Percentiles rank a stretch among this genome's conserved stretches.
These are phyloP conservation scores for Catagonus wagneri DNA, from an alignment of 2,113 vertebrate species.

Conservation along the genomic window DNA sequence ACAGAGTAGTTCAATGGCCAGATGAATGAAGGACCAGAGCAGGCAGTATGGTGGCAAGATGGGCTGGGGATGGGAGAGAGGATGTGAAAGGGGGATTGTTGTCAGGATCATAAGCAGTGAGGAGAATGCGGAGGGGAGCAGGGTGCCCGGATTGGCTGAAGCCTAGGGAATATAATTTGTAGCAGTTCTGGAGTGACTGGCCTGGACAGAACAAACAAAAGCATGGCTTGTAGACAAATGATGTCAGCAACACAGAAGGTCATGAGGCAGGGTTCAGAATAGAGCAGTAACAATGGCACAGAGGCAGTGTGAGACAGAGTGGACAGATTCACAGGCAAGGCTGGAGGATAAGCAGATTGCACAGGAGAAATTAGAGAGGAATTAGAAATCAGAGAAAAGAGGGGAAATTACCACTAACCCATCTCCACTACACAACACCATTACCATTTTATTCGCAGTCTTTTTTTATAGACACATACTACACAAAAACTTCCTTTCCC, in stretches of 20 bases:
- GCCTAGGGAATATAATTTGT: neutral
- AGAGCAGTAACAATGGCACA: neutral
- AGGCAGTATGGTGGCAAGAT: neutral
- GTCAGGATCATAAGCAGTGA: neutral
- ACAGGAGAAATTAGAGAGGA: neutral
- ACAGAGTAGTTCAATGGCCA: conserved; percentile 13
- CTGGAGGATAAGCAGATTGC: neutral
- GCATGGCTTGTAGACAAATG: neutral
- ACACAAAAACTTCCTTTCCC: neutral
- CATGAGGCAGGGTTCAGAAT: neutral
- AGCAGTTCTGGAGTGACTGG: neutral
- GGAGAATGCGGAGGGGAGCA: accelerated
- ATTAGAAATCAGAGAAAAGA: neutral
- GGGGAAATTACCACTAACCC: neutral
- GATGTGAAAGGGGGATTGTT: too few relatives aligned
- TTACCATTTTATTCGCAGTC: neutral
- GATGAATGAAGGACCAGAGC: neutral
- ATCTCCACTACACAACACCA: neutral
- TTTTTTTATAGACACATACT: neutral
- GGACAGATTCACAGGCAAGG: neutral
- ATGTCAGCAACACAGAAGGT: neutral
- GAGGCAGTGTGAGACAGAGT: neutral
- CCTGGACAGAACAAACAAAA: neutral
- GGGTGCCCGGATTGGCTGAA: neutral
- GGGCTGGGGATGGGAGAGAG: accelerated